phyloP scores from a whole-genome alignment of 2,888 invertebrate species.

The Hypolimnas misippus region DNA sequence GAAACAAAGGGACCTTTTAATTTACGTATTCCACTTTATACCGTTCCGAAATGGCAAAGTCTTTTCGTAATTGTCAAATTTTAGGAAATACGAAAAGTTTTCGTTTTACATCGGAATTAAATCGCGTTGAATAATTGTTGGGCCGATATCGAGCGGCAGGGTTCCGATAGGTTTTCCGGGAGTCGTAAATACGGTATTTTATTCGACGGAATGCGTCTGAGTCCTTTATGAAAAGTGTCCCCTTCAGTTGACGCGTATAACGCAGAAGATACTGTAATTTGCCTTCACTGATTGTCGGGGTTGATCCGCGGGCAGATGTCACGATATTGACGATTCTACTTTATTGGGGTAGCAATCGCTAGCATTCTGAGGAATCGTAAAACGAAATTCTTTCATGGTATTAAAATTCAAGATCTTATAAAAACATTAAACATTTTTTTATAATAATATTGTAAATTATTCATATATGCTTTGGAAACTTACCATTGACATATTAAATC shows the following conservation, averaged over 20 bases:
- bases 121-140: slow-evolving; percentile 66
- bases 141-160: slow-evolving; percentile 49
- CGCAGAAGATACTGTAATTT: slow-evolving; percentile 68
- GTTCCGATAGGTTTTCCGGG: slow-evolving; percentile 57
- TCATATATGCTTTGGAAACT: slow-evolving; percentile 18
- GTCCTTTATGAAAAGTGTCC: slow-evolving; percentile 67
- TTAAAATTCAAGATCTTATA: slow-evolving; percentile 32
- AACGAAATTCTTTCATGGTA: slow-evolving; percentile 24
- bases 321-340: slow-evolving; percentile 74
- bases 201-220: slow-evolving; percentile 56
- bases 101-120: slow-evolving; percentile 46
- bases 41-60: slow-evolving; percentile 54
- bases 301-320: slow-evolving; percentile 74
- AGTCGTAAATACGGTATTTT: slow-evolving; percentile 64
- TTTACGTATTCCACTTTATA: slow-evolving; percentile 58
- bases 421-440: slow-evolving; percentile 12
- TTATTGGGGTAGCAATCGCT: slow-evolving; percentile 64
- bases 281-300: slow-evolving; percentile 72
- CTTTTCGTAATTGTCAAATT: slow-evolving; percentile 72
- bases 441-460: background rate
- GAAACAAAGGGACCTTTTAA: slow-evolving; percentile 67
- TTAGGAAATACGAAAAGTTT: slow-evolving; percentile 64
- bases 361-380: slow-evolving; percentile 33
- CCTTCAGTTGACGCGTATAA: slow-evolving; percentile 57
- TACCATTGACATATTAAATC: slow-evolving; percentile 33